Percentiles rank a stretch among this genome's conserved stretches.
These are phyloP conservation scores for Poeciliopsis turneri DNA, from an alignment of 2,797 vertebrate genomes.

Conservation along the genomic window DNA sequence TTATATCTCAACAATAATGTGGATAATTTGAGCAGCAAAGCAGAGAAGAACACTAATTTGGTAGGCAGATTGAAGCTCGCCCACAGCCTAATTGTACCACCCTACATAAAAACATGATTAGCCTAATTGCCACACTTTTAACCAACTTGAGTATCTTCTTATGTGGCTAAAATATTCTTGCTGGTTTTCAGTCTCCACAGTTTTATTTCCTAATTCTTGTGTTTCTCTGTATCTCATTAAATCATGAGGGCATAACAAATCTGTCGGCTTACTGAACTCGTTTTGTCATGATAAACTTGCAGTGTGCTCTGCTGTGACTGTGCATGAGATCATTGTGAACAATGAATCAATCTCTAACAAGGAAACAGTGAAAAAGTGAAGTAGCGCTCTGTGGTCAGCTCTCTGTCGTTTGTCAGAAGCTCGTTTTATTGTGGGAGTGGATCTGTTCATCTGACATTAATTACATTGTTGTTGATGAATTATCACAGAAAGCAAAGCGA, in stretches of 20 bases:
- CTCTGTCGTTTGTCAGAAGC: slow-evolving; percentile 41
- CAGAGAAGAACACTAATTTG: slow-evolving; percentile 1
- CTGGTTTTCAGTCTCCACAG: background rate
- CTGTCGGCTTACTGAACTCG: background rate
- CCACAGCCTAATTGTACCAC: slow-evolving; percentile 1
- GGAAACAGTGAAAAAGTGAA: slow-evolving; percentile 23
- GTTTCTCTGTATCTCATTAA: background rate
- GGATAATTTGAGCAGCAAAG: background rate
- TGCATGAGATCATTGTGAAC: slow-evolving; percentile 3
- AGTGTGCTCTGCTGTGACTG: background rate
- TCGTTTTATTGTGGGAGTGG: slow-evolving; percentile 42
- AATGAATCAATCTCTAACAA: slow-evolving; percentile 15
- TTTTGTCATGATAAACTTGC: background rate
- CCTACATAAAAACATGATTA: slow-evolving; percentile 8
- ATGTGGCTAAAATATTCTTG: background rate
- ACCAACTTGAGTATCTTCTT: slow-evolving; percentile 13
- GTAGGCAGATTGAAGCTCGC: background rate
- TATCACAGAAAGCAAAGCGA: slow-evolving; percentile 44
- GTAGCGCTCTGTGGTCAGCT: slow-evolving; percentile 30
- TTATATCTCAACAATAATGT: slow-evolving; percentile 7
- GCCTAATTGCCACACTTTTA: slow-evolving; percentile 1
- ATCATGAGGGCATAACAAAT: slow-evolving; percentile 3
- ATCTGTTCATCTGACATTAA: slow-evolving; percentile 53
- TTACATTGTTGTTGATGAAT: slow-evolving; percentile 52
- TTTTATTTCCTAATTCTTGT: background rate